Percentiles rank a stretch among this genome's conserved stretches.
Evolutionary conservation across 2,113 vertebrate genomes (phyloP).

Genomic region (Anoplopoma fimbria): DNA sequence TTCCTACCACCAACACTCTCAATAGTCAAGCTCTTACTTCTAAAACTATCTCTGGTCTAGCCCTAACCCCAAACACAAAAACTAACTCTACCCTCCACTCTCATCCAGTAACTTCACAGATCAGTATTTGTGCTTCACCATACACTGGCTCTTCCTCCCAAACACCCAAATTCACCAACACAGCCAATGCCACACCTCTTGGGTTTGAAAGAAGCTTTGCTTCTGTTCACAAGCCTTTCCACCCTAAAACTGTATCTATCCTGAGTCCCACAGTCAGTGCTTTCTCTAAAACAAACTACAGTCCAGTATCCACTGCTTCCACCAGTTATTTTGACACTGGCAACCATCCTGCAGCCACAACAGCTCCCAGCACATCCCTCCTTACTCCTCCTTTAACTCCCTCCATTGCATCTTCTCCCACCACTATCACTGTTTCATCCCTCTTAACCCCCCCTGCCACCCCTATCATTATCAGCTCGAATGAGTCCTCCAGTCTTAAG

Average conservation of each 20-base stretch:
- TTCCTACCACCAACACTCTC: conserved; percentile 9
- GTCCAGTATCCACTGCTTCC: background rate
- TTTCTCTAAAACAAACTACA: conserved; percentile 44
- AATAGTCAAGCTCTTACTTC: conserved; percentile 23
- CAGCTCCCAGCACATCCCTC: conserved; percentile 13
- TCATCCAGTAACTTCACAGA: conserved; percentile 24
- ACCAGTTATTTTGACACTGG: background rate
- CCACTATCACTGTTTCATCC: conserved; percentile 12
- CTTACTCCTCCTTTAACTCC: conserved; percentile 18
- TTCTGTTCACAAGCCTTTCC: conserved; percentile 44
- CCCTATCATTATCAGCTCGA: conserved; percentile 50
- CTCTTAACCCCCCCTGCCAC: conserved; percentile 69
- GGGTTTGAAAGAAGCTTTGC: conserved; percentile 68
- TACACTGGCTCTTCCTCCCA: conserved; percentile 12
- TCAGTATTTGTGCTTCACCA: conserved; percentile 2
- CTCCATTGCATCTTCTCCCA: conserved; percentile 18
- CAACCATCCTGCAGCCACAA: conserved; percentile 4
- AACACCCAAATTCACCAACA: conserved; percentile 24
- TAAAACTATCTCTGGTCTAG: conserved; percentile 20
- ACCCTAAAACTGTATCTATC: conserved; percentile 42
- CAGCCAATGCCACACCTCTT: conserved; percentile 33
- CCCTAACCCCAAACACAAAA: conserved; percentile 27
- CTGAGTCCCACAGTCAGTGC: conserved; percentile 14
- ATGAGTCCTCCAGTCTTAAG: conserved; percentile 25
- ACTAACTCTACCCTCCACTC: conserved; percentile 15